Evolutionary conservation across 2,888 invertebrate genomes (phyloP), one percentile per base, ranked within the genome.

Genomic region (Laothoe populi): DNA sequence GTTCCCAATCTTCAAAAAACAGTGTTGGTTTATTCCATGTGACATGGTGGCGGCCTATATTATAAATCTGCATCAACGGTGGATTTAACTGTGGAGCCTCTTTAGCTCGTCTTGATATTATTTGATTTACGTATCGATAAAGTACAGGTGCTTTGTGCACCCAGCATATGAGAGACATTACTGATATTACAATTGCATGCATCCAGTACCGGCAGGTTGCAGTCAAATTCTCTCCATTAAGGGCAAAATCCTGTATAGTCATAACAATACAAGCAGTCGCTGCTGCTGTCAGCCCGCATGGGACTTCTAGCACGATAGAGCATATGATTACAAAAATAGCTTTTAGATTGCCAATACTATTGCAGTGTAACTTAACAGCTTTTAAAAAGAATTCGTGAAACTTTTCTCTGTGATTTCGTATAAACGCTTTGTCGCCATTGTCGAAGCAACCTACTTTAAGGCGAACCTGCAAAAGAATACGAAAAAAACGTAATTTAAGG

Each of bases 1-100:
- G 86, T 73, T 95, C 95, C 95, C 95, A 95, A 72, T 95, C 95
- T 65, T 95, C 93, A 64, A 95, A 94, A 74, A 94, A 95, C 13
- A 95, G 77, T 5, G 94, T 94, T 0, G 94, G 93, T 63, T 94
- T 95, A 70, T 94, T 92, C 94, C 94, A 94, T 0, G 93, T 86
- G 1, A 94, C 84, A 63, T 94, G 94, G 70, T 94, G 93, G 13
- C 90, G 83, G 0, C 93, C 93, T 59, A 94, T 93, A 42, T 87
- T 86, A 72, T 95, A 95, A 21, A 77, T 76, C 0, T 87, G 80
- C 71, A 90, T 87, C 40, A 95, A 69, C 0, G 95, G 95, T 0
- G 95, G 95, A 77, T 95, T 95, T 4, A 95, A 77, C 71, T 95
- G 94, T 0, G 95, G 95, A 0, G 95, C 95, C 79, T 93, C 93